Percentiles rank a stretch among this genome's conserved stretches.
Conservation (phyloP, 2,888 invertebrate species). For the Mythimna ferrago region DNA sequence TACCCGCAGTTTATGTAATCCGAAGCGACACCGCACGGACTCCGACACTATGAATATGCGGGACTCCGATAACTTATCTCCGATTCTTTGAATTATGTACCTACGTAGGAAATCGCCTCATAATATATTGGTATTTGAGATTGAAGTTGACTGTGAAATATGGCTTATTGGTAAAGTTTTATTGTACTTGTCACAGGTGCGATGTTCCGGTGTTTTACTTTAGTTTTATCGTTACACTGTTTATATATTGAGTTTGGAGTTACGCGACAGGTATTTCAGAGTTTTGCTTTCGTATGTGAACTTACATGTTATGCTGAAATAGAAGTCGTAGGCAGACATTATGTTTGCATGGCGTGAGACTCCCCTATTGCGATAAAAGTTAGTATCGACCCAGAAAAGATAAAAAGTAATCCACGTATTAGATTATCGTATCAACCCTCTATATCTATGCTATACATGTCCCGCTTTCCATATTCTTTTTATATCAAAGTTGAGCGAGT, state of each 20-base stretch:
- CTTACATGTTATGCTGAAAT: slow-evolving; percentile 35
- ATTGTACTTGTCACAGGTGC: slow-evolving; percentile 88
- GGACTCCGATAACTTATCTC: slow-evolving; percentile 83
- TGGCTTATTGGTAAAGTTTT: slow-evolving; percentile 90
- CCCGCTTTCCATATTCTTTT: slow-evolving; percentile 55
- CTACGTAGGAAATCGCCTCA: slow-evolving; percentile 81
- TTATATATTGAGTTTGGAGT: slow-evolving; percentile 68
- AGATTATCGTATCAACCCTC: slow-evolving; percentile 27
- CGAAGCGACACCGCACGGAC: slow-evolving; percentile 69
- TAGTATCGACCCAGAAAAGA: slow-evolving; percentile 47
- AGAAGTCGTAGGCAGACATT: slow-evolving; percentile 34
- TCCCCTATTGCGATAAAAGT: slow-evolving; percentile 36
- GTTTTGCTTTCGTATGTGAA: slow-evolving; percentile 34
- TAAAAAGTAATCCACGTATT: slow-evolving; percentile 40
- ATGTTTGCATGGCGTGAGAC: slow-evolving; percentile 45
- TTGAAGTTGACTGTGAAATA: slow-evolving; percentile 88
- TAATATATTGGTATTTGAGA: slow-evolving; percentile 89
- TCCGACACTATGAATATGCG: slow-evolving; percentile 83
- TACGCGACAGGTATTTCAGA: slow-evolving; percentile 45
- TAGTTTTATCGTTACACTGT: slow-evolving; percentile 73
- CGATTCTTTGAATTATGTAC: slow-evolving; percentile 84
- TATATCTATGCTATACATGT: slow-evolving; percentile 21
- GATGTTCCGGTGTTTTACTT: slow-evolving; percentile 78
- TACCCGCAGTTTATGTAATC: slow-evolving; percentile 72
- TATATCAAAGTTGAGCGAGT: slow-evolving; percentile 52